Base-by-base conservation (phyloP, 1,140 invertebrate species). In the Cydia amplana region DNA sequence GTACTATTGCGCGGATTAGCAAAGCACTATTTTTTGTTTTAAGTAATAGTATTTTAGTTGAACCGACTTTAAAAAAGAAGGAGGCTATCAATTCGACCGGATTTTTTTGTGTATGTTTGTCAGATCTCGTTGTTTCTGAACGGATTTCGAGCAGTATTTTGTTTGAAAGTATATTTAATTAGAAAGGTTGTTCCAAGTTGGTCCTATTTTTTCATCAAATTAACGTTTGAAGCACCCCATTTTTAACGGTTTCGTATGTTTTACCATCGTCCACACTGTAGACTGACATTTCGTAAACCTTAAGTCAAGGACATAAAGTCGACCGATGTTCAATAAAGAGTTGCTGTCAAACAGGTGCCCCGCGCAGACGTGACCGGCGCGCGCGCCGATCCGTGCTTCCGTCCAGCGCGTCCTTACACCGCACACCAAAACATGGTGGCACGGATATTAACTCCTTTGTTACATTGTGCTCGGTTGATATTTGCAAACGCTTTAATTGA, bases 381-480 rank as follows among this genome's bases (percentile, higher is more conserved):
- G 64, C 23, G 64, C 65, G 32, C 32, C 32, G 65, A 40, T 70
- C 65, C 65, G 65, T 70, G 65, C 65, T 70, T 70, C 65, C 65
- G 65, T 70, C 65, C 64, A 64, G 18, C n/a, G 2, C 18, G 65
- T 70, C 36, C 65, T 70, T 67, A 67, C 63, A 65, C 43, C 43
- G 63, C 63, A 28, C 64, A 43, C 32, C 65, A 32, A 70, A 36
- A 40, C 65, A 70, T 70, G 28, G 20, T 4, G 28, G 16, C 65
- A 40, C 32, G 65, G 65, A 70, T 70, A 70, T 70, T 70, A 70
- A 70, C 1, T 70, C 3, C 65, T 70, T 70, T 70, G 65, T 70
- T 70, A 40, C 32, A 36, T 70, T 70, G 16, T 36, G 64, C 20
- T 9, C 55, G 18, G 55, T 60, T 51, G 55, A 60, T 60, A 60